Conservation (phyloP, 37 sponge, comb jelly and placozoan genomes). For the Eunapius fragilis region DNA sequence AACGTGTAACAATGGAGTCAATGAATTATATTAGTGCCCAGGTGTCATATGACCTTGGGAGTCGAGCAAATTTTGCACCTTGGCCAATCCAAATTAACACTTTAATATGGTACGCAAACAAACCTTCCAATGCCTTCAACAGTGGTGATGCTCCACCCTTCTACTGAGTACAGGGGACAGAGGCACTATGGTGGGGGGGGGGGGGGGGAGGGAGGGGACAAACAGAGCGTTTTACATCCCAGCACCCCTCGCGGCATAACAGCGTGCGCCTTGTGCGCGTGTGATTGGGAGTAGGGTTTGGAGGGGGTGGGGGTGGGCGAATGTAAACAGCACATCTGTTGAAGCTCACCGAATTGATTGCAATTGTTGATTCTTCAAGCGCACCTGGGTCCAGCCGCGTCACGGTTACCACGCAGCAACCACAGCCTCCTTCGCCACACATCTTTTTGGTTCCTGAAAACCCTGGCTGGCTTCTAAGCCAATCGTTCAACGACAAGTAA, state of each 20-base stretch:
- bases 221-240: background rate
- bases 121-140: constrained; percentile 83
- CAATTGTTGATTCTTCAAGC: constrained; percentile 35
- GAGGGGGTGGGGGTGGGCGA: too few species aligned
- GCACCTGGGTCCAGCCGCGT: constrained; percentile 23
- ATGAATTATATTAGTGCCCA: too few species aligned
- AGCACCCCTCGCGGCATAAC: background rate
- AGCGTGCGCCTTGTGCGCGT: background rate
- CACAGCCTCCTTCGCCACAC: constrained; percentile 88
- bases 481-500: constrained; percentile 60
- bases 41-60: too few species aligned
- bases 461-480: constrained; percentile 66
- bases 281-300: background rate
- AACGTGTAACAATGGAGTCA: too few species aligned
- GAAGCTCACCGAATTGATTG: constrained; percentile 75
- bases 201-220: background rate
- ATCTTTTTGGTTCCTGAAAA: constrained; percentile 79
- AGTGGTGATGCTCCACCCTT: constrained; percentile 78
- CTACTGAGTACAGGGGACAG: constrained; percentile 74
- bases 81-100: too few species aligned
- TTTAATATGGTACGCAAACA: too few species aligned
- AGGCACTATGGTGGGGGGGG: constrained; percentile 40
- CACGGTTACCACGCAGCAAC: constrained; percentile 70
- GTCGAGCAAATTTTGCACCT: too few species aligned
- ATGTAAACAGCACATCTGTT: too few species aligned